Evolutionary conservation across 2,888 invertebrate genomes (phyloP), one percentile per base, ranked within the genome.

Genomic region (Cheilosia soror): DNA sequence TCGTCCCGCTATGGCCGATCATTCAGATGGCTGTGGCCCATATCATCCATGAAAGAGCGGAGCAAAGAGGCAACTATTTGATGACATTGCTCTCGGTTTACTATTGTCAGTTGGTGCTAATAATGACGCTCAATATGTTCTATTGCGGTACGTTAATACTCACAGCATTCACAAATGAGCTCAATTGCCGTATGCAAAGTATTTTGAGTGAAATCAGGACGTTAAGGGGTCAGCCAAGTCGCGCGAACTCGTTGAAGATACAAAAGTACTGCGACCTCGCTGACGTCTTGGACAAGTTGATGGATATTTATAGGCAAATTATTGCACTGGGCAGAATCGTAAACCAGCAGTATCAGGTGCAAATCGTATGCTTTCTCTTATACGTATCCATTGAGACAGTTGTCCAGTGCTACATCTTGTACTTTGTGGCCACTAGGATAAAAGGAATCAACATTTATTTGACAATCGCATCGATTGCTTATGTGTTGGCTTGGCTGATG

Each of bases 401-500:
- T 2, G 77, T 88, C 0, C 90, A 91, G 20, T 40, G 83, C 15
- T 91, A 91, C 72, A 78, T 91, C 55, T 57, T 82, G 2, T 91
- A 91, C 81, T 91, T 89, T 62, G 87, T 89, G 5, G 11, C 20
- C 33, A 68, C 42, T 7, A n/a, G 31, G 72, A 57, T 31, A 29
- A 83, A 69, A 20, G 4, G 6, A 27, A 11, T 49, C 9, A 6
- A 49, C 9, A 4, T 2, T 6, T 7, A 4, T 7, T 2, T 49
- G 6, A 49, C 4, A 20, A 20, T 11, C 4, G 2, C 9, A 20
- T 9, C 9, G 71, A 33, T 15, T 0, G 9, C 5, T 15, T 88
- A 78, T 73, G 31, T 88, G 6, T 4, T 51, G 5, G 80, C 75
- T 0, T 58, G 87, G 75, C 47, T 88, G 29, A 57, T 86, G 57